Conservation (phyloP, 2,113 vertebrate species). For the Pterophyllum scalare region DNA sequence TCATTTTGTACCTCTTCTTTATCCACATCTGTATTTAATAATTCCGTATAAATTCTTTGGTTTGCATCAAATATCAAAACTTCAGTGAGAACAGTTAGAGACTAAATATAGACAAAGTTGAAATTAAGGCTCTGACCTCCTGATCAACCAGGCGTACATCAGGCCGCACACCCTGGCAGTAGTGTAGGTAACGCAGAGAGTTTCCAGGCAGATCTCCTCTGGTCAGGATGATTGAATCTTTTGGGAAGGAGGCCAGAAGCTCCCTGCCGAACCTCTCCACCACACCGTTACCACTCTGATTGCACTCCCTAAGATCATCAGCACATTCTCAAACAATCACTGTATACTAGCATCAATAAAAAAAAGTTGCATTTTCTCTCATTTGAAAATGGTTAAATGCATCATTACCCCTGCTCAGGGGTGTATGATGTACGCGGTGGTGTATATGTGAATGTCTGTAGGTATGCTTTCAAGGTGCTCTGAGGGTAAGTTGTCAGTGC, state of each 20-base stretch:
- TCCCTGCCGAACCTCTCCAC: constrained; percentile 92
- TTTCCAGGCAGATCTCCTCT: constrained; percentile 96
- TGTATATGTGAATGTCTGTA: constrained; percentile 40
- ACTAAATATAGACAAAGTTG: background rate
- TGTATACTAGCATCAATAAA: constrained; percentile 28
- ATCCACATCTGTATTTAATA: too few species aligned
- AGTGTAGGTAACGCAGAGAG: constrained; percentile 92
- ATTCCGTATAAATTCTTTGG: background rate
- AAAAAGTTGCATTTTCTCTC: constrained; percentile 41
- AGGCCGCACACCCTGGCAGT: constrained; percentile 88
- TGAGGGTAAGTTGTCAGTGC: constrained; percentile 75
- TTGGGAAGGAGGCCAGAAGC: constrained; percentile 87
- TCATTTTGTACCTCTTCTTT: too few species aligned
- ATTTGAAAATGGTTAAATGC: constrained; percentile 20
- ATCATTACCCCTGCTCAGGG: constrained; percentile 25
- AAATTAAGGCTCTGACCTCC: constrained; percentile 84
- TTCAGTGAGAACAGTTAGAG: background rate
- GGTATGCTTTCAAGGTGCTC: constrained; percentile 66
- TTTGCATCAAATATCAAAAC: background rate
- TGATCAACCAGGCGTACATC: constrained; percentile 94
- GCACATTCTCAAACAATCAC: constrained; percentile 5
- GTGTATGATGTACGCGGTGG: constrained; percentile 19
- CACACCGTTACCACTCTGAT: constrained; percentile 88
- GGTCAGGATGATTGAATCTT: constrained; percentile 87
- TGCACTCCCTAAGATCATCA: constrained; percentile 82